phyloP scores from a whole-genome alignment of 2,113 vertebrate genomes.

The Ceuthmochares aereus region DNA sequence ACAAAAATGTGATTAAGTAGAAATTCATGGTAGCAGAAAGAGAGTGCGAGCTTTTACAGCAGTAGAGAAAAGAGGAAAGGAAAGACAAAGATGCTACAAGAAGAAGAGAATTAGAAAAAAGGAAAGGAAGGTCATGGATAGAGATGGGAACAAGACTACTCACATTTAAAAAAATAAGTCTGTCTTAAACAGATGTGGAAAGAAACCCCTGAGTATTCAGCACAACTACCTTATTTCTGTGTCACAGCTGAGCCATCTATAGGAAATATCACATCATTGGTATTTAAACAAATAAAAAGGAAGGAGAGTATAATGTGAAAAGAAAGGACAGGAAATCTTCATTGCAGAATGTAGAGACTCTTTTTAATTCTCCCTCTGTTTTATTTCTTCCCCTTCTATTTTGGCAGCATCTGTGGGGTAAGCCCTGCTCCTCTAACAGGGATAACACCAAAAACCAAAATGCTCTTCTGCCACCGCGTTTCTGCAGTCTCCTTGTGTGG shows the following conservation, averaged over 20 bases:
- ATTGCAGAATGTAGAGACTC: neutral
- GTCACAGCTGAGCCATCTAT: slow-evolving; percentile 69
- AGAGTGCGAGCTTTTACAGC: neutral
- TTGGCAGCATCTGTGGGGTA: neutral
- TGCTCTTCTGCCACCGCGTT: neutral
- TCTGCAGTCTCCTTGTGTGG: neutral
- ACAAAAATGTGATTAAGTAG: neutral
- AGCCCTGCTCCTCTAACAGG: neutral
- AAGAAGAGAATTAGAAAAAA: neutral
- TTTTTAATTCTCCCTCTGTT: neutral
- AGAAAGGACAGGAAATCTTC: neutral
- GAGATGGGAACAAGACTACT: neutral
- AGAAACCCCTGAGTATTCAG: neutral
- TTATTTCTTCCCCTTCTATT: neutral
- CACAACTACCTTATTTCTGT: slow-evolving; percentile 19
- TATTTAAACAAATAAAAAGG: slow-evolving; percentile 29
- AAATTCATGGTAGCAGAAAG: neutral
- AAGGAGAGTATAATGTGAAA: neutral
- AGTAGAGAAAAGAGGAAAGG: neutral
- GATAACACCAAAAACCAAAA: neutral
- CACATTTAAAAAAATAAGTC: slow-evolving; percentile 10
- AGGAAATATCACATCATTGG: slow-evolving; percentile 24
- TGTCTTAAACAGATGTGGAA: slow-evolving; percentile 4
- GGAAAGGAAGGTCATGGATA: neutral
- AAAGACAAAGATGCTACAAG: neutral